A percentile compares a stretch with the other conserved stretches of the same genome.
Conservation (phyloP, 2,888 invertebrate species). For the Vandiemenella viatica region DNA sequence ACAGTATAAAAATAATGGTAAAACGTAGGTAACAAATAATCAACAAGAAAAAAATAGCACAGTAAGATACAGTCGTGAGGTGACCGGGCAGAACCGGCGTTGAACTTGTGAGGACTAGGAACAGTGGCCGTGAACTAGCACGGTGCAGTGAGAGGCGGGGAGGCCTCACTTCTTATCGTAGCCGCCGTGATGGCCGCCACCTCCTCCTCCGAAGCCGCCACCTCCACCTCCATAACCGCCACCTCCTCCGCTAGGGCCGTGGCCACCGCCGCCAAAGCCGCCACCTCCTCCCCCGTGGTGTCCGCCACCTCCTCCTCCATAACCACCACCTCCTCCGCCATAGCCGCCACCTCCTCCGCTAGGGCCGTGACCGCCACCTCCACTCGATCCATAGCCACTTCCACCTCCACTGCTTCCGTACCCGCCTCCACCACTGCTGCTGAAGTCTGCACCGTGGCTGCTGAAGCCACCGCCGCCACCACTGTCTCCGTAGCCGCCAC, state of each 20-base stretch:
- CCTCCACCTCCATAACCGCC: neutral
- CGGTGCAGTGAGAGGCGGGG: too few relatives aligned
- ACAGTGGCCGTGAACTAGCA: too few relatives aligned
- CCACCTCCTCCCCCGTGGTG: neutral
- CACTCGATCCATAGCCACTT: neutral
- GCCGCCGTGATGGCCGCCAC: neutral
- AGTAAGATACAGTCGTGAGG: too few relatives aligned
- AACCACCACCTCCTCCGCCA: neutral
- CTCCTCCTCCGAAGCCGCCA: neutral
- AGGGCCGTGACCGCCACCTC: neutral
- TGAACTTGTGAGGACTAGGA: too few relatives aligned
- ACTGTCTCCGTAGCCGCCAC: neutral
- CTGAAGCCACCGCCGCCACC: neutral
- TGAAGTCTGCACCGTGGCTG: neutral
- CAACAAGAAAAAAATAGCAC: too few relatives aligned
- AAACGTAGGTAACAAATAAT: too few relatives aligned
- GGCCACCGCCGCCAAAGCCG: neutral
- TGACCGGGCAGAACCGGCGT: too few relatives aligned
- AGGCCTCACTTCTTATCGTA: too few relatives aligned
- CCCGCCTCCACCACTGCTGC: neutral
- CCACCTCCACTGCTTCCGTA: neutral
- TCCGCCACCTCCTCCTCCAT: neutral
- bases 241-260: neutral
- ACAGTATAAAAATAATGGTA: too few relatives aligned
- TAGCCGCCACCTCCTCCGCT: neutral